phyloP scores from a whole-genome alignment of 1,140 invertebrate species.

The Drosophila tristis region DNA sequence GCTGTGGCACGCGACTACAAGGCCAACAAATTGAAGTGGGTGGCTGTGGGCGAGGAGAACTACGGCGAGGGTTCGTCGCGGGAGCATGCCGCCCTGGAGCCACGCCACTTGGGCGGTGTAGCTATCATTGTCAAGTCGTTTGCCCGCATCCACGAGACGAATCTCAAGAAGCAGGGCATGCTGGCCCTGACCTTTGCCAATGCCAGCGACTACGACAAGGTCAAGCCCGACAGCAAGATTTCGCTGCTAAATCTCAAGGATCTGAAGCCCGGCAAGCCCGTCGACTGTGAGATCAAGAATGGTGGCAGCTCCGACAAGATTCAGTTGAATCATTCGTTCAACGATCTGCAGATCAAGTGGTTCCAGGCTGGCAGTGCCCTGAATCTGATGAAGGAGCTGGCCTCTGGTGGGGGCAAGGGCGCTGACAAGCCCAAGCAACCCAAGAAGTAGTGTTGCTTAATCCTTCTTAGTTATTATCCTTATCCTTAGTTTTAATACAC shows the following conservation, averaged over 20 bases:
- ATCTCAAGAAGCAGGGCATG: conserved; percentile 99
- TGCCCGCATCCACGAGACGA: conserved; percentile 99
- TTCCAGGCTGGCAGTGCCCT: conserved; percentile 99
- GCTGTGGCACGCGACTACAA: conserved; percentile 98
- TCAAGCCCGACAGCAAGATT: conserved; percentile 96
- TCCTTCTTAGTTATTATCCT: neutral
- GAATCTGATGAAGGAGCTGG: conserved; percentile 96
- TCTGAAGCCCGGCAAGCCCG: conserved; percentile 95
- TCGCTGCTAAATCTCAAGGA: conserved; percentile 93
- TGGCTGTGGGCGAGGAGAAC: conserved; percentile 99
- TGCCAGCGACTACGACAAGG: conserved; percentile 97
- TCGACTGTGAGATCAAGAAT: conserved; percentile 97
- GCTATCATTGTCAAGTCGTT: conserved; percentile 99
- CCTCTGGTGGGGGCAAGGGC: conserved; percentile 45
- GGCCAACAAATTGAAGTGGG: conserved; percentile 94
- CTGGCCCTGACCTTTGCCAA: conserved; percentile 98
- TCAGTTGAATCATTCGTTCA: conserved; percentile 96
- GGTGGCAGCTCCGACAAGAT: conserved; percentile 93
- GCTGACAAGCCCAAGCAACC: neutral
- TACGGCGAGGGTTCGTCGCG: conserved; percentile 97
- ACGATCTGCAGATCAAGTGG: conserved; percentile 98
- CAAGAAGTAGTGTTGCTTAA: neutral
- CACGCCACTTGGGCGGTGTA: conserved; percentile 94
- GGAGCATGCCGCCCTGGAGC: conserved; percentile 99
- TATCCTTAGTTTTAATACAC: neutral